Percentiles rank a stretch among this genome's conserved stretches.
These are phyloP conservation scores for Trachymyrmex cornetzi DNA, from an alignment of 1,140 invertebrate genomes.

Conservation along the genomic window DNA sequence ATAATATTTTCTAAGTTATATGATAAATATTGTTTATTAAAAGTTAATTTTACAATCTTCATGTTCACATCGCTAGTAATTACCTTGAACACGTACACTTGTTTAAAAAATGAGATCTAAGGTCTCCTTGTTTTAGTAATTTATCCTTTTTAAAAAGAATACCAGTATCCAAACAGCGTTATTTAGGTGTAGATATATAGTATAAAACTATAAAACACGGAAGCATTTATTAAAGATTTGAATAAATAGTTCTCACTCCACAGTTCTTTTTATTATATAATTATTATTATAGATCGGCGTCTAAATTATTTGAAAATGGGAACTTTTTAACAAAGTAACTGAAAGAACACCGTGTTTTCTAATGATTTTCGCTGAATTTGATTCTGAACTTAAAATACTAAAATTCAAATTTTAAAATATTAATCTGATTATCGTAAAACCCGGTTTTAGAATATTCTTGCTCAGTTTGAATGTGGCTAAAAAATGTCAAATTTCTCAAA, in stretches of 20 bases:
- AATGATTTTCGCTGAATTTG: too few relatives aligned
- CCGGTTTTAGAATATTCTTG: too few relatives aligned
- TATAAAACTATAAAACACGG: neutral
- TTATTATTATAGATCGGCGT: too few relatives aligned
- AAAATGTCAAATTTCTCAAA: too few relatives aligned
- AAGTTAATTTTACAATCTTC: neutral
- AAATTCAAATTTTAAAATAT: too few relatives aligned
- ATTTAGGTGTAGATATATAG: neutral
- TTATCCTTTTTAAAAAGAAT: neutral
- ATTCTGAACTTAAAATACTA: too few relatives aligned
- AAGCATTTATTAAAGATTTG: neutral
- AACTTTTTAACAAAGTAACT: too few relatives aligned
- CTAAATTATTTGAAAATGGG: too few relatives aligned
- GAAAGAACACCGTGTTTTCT: too few relatives aligned
- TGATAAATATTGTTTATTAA: neutral
- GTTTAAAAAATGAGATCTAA: neutral
- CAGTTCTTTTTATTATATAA: neutral
- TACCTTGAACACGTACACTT: neutral
- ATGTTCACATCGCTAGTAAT: neutral
- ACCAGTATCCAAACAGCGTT: neutral
- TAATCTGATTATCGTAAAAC: too few relatives aligned
- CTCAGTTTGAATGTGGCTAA: too few relatives aligned
- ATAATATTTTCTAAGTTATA: neutral
- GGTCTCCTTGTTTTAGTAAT: neutral
- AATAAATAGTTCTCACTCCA: neutral